Evolutionary conservation across 2,888 invertebrate species (phyloP).

Genomic region (Synergus laeviventris): DNA sequence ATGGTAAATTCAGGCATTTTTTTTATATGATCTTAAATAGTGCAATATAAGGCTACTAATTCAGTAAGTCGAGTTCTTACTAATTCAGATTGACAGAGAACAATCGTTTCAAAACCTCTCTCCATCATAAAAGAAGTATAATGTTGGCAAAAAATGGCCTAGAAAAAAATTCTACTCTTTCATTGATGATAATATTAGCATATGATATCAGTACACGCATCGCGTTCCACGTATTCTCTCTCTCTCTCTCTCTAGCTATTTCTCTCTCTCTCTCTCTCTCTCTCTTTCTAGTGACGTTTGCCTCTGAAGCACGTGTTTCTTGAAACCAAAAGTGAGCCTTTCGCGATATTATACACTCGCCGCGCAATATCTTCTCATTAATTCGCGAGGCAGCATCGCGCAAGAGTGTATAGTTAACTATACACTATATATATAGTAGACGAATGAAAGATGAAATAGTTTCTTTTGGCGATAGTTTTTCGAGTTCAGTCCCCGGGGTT

Average conservation of each 20-base stretch:
- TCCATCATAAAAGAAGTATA: too few species aligned
- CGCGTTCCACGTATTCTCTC: conserved; percentile 4
- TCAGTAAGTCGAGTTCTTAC: too few species aligned
- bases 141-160: neutral
- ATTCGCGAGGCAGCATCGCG: conserved; percentile 2
- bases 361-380: conserved; percentile 33
- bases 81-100: too few species aligned
- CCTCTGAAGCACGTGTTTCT: conserved; percentile 25
- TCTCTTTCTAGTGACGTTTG: conserved; percentile 20
- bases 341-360: conserved; percentile 26
- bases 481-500: conserved; percentile 38
- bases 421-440: neutral
- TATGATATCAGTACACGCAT: conserved; percentile 2
- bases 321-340: conserved; percentile 16
- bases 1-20: too few species aligned
- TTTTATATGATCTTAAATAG: too few species aligned
- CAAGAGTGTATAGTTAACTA: neutral
- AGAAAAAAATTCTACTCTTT: neutral
- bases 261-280: neutral
- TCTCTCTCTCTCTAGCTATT: neutral
- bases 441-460: neutral
- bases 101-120: too few species aligned
- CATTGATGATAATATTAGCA: neutral
- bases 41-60: too few species aligned
- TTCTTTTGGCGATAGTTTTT: conserved; percentile 11